Base-by-base conservation (phyloP, 1,140 invertebrate species). In the Monochamus saltuarius region DNA sequence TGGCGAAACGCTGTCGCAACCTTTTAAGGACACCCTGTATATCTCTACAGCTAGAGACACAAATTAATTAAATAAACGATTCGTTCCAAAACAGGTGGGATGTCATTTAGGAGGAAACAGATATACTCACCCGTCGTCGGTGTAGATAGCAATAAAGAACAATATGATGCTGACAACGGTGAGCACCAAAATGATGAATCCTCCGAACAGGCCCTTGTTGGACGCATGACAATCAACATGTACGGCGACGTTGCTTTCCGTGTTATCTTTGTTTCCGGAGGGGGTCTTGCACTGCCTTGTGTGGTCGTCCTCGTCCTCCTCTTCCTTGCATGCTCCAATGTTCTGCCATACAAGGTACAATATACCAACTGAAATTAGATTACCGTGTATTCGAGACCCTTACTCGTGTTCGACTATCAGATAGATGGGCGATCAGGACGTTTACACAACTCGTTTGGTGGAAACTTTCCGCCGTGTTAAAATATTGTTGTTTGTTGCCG, bases 331-430 rank as follows among this genome's bases (percentile, higher is more conserved):
- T 46, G 80, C 75, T 34, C 87, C 87, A 61, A 90, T 87, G 68
- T 88, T 87, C 60, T 82, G 79, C 87, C 86, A 89, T 37, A 89
- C 83, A 22, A 89, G 85, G 71, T 84, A 89, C 71, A 88, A 83
- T 34, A 89, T 81, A 3, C 87, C 87, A 61, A 88, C 86, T 86
- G 68, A 61, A 72, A 71, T 36, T 55, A 52, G n/a, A 52, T 36
- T 37, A 17, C 17, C n/a, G 36, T 22, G 45, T 39, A 8, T 11
- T 37, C 34, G 16, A 7, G 40, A 4, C 4, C 40, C 16, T 2
- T 2, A 42, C 16, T 42, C n/a, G 4, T 42, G 40, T 13, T 42
- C 16, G 16, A 13, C 16, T 42, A 42, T 42, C 40, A 42, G 16
- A 7, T 6, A 29, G 22, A 29, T 29, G 22, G 22, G 22, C 22